Evolutionary conservation across 2,113 vertebrate genomes (phyloP), one percentile per base, ranked within the genome.

Genomic region (Aptenodytes patagonicus): DNA sequence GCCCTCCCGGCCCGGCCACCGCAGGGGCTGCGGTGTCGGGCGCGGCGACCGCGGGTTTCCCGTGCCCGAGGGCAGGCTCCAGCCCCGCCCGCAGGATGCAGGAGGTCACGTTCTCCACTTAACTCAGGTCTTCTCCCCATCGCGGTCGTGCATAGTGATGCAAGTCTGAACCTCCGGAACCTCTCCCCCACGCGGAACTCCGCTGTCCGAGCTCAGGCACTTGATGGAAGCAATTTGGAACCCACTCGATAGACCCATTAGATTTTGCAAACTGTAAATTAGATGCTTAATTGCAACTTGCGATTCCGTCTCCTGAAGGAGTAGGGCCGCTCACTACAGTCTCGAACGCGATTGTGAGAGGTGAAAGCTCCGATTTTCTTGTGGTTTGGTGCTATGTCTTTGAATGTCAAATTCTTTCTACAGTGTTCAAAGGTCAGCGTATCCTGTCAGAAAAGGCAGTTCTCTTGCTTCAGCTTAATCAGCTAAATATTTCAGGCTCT

Each of bases 381-480:
- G n/a, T 17, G 65, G 19, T n/a, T 68, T 38, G 68, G 38, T 73
- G 49, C 76, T 58, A 2, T 4, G 69, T 21, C 36, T 69, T 87
- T 36, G 31, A 82, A 38, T 47, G 44, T 71, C 87, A 44, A 52
- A 65, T 93, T 57, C 89, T 46, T 77, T 34, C 80, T 49, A 46
- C 76, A 11, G 2, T 25, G 60, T 61, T 89, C 65, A 75, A 94
- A 97, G 95, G 89, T 90, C 94, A 95, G 79, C 42, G 8, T 40
- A 44, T 34, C 61, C 75, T 31, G 65, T 73, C 54, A 65, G 52
- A 81, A 97, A 93, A 94, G 86, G 90, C 75, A 68, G 49, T 58
- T 36, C 38, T 58, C 32, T 72, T 52, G 28, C 61, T 80, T 91
- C 75, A 75, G 76, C 60, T 49, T 36, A 66, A 66, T 49, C 72